Conservation (phyloP, 1,140 invertebrate species). For the Aphis craccivora region DNA sequence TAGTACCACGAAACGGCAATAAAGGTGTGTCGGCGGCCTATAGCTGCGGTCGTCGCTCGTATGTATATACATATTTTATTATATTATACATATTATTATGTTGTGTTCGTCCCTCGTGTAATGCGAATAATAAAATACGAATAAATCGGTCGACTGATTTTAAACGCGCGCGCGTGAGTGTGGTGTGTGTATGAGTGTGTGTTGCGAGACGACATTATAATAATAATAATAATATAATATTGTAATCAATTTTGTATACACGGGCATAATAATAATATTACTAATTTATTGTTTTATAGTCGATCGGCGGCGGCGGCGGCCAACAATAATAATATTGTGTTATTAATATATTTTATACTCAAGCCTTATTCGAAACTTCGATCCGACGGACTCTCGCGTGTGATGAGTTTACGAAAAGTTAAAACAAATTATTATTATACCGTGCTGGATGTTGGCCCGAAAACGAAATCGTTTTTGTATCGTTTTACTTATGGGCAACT, state of each 20-base stretch:
- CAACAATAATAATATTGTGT: no score
- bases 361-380: neutral
- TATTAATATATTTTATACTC: no score
- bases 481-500: no score
- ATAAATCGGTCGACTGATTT: neutral
- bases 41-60: neutral
- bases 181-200: neutral
- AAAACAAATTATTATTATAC: neutral
- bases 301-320: no score
- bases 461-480: neutral
- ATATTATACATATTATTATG: neutral
- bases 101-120: neutral
- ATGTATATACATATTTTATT: neutral
- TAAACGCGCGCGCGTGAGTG: neutral
- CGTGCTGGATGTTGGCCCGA: neutral
- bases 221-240: neutral
- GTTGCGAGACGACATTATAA: neutral
- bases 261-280: no score
- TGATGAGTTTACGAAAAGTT: neutral
- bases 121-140: neutral
- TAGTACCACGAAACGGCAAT: slow-evolving; percentile 17
- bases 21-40: slow-evolving; percentile 12
- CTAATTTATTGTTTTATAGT: no score
- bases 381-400: neutral
- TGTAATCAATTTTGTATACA: neutral